Conservation (phyloP, 2,113 vertebrate species). For the Sander vitreus region DNA sequence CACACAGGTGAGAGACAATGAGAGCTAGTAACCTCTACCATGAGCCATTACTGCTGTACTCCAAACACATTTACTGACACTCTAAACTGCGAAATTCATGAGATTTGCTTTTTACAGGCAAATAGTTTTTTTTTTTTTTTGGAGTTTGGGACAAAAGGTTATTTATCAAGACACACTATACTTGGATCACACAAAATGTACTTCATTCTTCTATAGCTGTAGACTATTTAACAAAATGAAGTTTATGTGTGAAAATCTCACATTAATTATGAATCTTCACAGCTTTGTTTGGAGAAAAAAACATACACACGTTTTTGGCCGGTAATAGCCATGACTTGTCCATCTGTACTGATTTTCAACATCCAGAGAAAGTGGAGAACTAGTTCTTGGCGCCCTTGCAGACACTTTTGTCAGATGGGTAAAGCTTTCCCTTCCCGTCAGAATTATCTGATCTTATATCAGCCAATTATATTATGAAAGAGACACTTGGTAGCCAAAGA, state of each 20-base stretch:
- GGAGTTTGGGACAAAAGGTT: conserved; percentile 58
- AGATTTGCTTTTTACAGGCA: conserved; percentile 31
- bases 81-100: conserved; percentile 35
- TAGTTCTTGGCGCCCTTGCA: conserved; percentile 59
- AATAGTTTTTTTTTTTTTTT: conserved; percentile 48
- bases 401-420: conserved; percentile 44
- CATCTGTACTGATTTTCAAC: conserved; percentile 76
- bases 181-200: conserved; percentile 65
- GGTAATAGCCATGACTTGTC: conserved; percentile 64
- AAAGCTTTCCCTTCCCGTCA: conserved; percentile 51
- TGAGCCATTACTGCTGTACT: conserved; percentile 6
- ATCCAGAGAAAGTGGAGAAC: conserved; percentile 68
- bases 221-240: conserved; percentile 61
- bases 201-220: conserved; percentile 56
- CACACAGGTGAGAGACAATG: conserved; percentile 92
- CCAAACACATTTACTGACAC: conserved; percentile 48
- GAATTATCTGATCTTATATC: conserved; percentile 36
- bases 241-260: conserved; percentile 79
- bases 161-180: conserved; percentile 49
- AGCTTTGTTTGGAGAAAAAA: conserved; percentile 77
- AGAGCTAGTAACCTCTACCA: conserved; percentile 3
- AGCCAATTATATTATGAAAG: conserved; percentile 38
- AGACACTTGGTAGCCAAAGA: conserved; percentile 33
- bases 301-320: conserved; percentile 71
- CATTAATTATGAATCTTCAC: conserved; percentile 78